phyloP scores from a whole-genome alignment of 2,888 invertebrate genomes.

The Rotaria magnacalcarata region DNA sequence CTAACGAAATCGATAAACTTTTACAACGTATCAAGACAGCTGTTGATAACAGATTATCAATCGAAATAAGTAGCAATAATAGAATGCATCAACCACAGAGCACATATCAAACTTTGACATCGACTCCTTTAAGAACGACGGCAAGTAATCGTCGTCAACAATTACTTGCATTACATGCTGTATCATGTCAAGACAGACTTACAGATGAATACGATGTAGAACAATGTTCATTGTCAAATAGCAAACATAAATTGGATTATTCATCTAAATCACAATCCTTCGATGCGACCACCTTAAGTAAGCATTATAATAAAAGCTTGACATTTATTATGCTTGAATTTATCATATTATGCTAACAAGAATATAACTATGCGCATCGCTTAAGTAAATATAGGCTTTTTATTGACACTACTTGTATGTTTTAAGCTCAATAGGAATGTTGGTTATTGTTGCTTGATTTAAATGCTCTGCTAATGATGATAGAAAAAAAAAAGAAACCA shows the following conservation, averaged over 20 bases:
- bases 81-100: neutral
- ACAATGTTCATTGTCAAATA: neutral
- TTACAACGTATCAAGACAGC: constrained; percentile 25
- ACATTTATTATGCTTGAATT: neutral
- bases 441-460: neutral
- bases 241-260: neutral
- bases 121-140: neutral
- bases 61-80: neutral
- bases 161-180: constrained; percentile 34
- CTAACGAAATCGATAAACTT: constrained; percentile 1
- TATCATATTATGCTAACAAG: neutral
- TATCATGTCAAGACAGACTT: neutral
- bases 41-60: constrained; percentile 19
- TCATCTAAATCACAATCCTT: neutral
- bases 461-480: neutral
- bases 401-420: constrained; percentile 1
- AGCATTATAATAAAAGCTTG: neutral
- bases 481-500: neutral
- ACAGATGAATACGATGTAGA: constrained; percentile 4
- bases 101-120: neutral
- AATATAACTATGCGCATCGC: neutral
- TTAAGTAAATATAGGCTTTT: neutral
- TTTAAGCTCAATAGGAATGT: neutral
- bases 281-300: constrained; percentile 7
- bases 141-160: constrained; percentile 15